These are phyloP conservation scores for Radopholus similis DNA, from an alignment of 1,140 invertebrate genomes.

Conservation along the genomic window DNA sequence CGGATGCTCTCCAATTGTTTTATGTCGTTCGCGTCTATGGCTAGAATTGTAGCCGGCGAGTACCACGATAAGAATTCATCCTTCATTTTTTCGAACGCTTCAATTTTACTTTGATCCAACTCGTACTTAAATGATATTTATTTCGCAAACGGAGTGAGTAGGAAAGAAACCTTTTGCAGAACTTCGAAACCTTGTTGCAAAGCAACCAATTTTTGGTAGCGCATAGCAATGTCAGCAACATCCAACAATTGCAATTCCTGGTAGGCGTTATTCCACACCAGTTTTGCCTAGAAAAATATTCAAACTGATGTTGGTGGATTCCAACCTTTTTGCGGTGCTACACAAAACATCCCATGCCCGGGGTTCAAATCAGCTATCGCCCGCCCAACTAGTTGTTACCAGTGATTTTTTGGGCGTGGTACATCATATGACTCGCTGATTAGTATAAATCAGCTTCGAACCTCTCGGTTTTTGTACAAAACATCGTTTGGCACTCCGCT, in stretches of 20 bases:
- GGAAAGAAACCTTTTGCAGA: constrained; percentile 25
- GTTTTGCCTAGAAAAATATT: constrained; percentile 52
- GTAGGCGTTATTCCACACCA: constrained; percentile 25
- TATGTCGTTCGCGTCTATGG: constrained; percentile 36
- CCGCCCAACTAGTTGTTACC: too few relatives aligned
- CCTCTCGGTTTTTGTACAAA: too few relatives aligned
- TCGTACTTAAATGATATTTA: constrained; percentile 22
- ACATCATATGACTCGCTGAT: too few relatives aligned
- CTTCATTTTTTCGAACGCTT: constrained; percentile 40
- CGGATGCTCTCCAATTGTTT: constrained; percentile 37
- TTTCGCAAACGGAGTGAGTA: constrained; percentile 3
- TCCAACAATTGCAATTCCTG: constrained; percentile 35
- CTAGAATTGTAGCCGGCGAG: constrained; percentile 41
- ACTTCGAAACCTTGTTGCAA: constrained; percentile 42
- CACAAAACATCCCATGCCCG: too few relatives aligned
- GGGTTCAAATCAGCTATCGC: too few relatives aligned
- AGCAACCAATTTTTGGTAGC: constrained; percentile 40
- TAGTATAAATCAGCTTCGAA: too few relatives aligned
- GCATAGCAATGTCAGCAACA: constrained; percentile 30
- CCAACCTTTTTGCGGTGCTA: too few relatives aligned
- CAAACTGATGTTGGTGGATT: too few relatives aligned
- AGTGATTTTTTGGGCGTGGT: too few relatives aligned
- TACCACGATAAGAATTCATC: constrained; percentile 46
- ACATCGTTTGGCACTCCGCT: too few relatives aligned
- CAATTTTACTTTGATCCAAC: constrained; percentile 13